These are phyloP conservation scores for Nipponia nippon DNA, from an alignment of 2,113 vertebrate species.

Conservation along the genomic window DNA sequence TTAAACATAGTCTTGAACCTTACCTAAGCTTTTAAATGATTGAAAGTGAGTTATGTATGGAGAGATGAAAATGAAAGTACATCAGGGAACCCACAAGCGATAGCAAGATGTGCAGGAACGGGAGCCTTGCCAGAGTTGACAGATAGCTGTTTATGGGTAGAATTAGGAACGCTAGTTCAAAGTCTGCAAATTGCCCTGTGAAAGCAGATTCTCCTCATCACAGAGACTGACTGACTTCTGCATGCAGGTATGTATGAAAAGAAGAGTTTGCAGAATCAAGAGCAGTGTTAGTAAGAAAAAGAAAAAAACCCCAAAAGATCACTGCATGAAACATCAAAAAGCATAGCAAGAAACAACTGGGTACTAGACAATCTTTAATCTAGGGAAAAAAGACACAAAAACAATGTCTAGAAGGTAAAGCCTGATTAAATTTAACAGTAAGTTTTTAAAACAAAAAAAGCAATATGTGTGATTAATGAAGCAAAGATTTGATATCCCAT, in stretches of 20 bases:
- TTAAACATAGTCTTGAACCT: not conserved
- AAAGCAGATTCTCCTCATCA: not conserved
- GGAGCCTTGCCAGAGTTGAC: not conserved
- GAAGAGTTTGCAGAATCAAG: not conserved
- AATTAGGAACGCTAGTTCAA: not conserved
- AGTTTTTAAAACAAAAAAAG: not conserved
- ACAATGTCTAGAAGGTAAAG: not conserved
- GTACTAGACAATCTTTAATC: not conserved
- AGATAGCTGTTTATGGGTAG: not conserved
- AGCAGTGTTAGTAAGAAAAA: not conserved
- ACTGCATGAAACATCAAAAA: slow-evolving; percentile 3
- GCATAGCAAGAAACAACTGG: not conserved
- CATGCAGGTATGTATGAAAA: not conserved
- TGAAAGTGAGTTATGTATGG: not conserved
- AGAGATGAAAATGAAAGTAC: not conserved
- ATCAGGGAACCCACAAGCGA: not conserved
- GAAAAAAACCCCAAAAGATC: not conserved
- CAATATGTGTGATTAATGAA: not conserved
- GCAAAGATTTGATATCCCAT: not conserved
- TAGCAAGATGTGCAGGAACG: not conserved
- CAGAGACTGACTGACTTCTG: not conserved
- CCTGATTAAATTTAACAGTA: not conserved
- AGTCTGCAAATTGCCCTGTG: not conserved
- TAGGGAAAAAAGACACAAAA: not conserved
- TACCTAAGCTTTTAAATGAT: not conserved